Base-by-base conservation (phyloP, 2,888 invertebrate genomes). In the Empis stercorea region DNA sequence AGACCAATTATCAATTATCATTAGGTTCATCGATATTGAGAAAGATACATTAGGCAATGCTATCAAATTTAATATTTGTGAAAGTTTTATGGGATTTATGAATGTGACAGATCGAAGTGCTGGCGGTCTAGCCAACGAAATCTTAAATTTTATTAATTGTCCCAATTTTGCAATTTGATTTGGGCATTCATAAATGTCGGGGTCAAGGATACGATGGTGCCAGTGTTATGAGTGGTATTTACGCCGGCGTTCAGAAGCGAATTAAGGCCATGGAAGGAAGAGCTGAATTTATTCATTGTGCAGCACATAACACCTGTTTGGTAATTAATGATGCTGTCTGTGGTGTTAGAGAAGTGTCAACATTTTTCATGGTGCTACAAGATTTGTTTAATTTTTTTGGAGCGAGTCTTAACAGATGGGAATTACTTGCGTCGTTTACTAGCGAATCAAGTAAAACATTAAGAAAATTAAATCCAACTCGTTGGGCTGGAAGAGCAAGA, bases 221-320 rank as follows among this genome's bases (percentile, higher is more conserved):
- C 23, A 42, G 34, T 42, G 14, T 46, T 9, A 46, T 46, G 37
- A 46, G 42, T 37, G 42, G 46, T 11, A 37, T 15, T 20, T 46
- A 46, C n/a, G 13, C 14, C n/a, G 46, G 42, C 14, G 41, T 46
- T 14, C 42, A 42, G 30, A 42, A 16, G n/a, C 23, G 17, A 2
- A 43, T 43, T 41, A 46, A 48, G 51, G 49, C 56, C 54, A 56
- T 23, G 51, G 57, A 58, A 53, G 54, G 58, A 51, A 51, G 55
- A 48, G 59, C 57, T 30, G 54, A 53, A 47, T 60, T 57, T 50
- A 54, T 59, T 54, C 59, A 57, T 45, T 60, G 58, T 49, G 49
- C 57, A 40, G 57, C 55, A 42, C 57, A 57, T 51, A 56, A 56
- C 38, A 51, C 59, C 49, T 59, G 59, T 54, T 55, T 59, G 52